Evolutionary conservation across 2,797 vertebrate genomes (phyloP).

Genomic region (Melanogrammus aeglefinus): DNA sequence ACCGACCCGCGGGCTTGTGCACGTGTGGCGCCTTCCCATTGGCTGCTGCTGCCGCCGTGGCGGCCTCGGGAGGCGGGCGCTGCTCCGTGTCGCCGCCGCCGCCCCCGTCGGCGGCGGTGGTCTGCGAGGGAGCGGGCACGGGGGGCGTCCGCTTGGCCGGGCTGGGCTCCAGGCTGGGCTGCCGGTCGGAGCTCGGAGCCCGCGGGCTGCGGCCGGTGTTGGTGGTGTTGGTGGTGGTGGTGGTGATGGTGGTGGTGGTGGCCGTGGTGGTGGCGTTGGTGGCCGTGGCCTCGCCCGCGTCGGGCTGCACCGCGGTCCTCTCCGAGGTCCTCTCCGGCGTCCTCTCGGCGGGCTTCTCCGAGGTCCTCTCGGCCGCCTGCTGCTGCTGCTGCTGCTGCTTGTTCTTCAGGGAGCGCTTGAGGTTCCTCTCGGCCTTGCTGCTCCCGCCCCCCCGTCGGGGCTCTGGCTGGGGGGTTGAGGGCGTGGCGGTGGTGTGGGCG

Average conservation of each 20-base stretch:
- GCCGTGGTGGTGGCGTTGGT: not conserved
- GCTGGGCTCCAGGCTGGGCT: not conserved
- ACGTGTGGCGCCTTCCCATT: conserved; percentile 33
- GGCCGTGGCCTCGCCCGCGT: not conserved
- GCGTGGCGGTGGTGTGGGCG: conserved; percentile 39
- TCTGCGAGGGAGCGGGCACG: not conserved
- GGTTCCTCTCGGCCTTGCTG: conserved; percentile 73
- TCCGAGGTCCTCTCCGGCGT: conserved; percentile 24
- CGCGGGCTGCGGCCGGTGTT: not conserved
- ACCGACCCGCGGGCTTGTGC: conserved; percentile 30
- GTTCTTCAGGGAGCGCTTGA: conserved; percentile 78
- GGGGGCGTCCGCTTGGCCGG: not conserved
- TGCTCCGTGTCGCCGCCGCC: conserved; percentile 30
- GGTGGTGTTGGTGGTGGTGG: not conserved
- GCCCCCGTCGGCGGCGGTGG: conserved; percentile 22
- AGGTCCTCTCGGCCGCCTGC: conserved; percentile 50
- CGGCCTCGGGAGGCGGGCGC: not conserved
- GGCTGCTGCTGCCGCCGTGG: conserved; percentile 3
- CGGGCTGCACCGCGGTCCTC: conserved; percentile 20
- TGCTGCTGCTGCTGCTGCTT: conserved; percentile 49
- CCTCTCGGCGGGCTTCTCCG: no score
- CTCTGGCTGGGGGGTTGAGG: conserved; percentile 57
- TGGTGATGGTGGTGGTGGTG: not conserved
- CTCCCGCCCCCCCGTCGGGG: conserved; percentile 44
- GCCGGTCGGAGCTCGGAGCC: not conserved